Conservation (phyloP, 2,113 vertebrate genomes). For the Xiphophorus hellerii region DNA sequence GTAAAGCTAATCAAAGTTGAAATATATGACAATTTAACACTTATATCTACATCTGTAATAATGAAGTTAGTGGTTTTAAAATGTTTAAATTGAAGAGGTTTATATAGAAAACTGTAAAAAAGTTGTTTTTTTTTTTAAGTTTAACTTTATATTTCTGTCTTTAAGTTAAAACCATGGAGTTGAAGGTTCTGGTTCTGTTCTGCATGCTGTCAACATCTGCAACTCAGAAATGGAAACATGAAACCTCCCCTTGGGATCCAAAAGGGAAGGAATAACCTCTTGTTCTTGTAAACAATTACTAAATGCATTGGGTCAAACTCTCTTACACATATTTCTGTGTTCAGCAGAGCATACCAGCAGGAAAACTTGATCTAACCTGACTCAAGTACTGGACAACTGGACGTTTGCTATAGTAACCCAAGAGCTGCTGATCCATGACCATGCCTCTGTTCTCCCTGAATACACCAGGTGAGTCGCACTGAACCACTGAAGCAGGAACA, state of each 20-base stretch:
- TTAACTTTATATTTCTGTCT: not conserved
- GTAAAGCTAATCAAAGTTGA: not conserved
- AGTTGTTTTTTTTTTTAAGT: not conserved
- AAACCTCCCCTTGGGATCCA: conserved; percentile 38
- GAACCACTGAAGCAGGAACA: not conserved
- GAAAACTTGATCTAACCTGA: conserved; percentile 87
- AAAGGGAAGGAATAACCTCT: not conserved
- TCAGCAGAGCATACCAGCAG: conserved; percentile 34
- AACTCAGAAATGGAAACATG: conserved; percentile 70
- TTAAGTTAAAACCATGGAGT: not conserved
- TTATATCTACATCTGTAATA: not conserved
- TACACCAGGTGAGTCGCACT: conserved; percentile 83
- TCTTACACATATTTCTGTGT: not conserved
- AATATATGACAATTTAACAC: not conserved
- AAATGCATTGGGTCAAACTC: not conserved
- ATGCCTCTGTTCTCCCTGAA: conserved; percentile 85
- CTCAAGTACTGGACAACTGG: conserved; percentile 90
- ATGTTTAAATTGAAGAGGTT: not conserved
- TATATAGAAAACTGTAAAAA: not conserved
- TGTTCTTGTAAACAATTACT: not conserved
- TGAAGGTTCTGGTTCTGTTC: conserved; percentile 35
- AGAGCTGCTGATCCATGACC: conserved; percentile 86
- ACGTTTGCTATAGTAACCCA: conserved; percentile 88
- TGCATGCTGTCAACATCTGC: conserved; percentile 57
- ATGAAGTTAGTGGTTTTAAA: not conserved